Evolutionary conservation across 2,888 invertebrate genomes (phyloP), one percentile per base, ranked within the genome.

Genomic region (Atethmia centrago): DNA sequence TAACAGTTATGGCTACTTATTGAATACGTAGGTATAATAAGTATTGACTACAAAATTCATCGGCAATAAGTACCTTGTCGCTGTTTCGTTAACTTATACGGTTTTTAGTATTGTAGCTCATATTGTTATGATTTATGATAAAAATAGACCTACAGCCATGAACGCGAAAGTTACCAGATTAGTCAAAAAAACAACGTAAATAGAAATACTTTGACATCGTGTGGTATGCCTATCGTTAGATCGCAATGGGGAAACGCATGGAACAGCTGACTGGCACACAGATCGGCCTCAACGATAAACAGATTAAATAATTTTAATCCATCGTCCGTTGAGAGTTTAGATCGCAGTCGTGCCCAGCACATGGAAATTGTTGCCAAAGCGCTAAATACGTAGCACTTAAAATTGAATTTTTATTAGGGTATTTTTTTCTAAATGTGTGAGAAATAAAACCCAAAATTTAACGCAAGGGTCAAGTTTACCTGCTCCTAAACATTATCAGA

Each of bases 401-500:
- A 87, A 83, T 80, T 79, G 82, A 81, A 78, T 84, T 89, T 90
- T 90, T 88, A 90, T 89, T 88, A 87, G 82, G 85, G 84, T 87
- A 79, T 75, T 83, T 85, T 84, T 82, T 85, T 75, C 49, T 68
- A 73, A 67, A 77, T 77, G 49, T 61, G 72, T 73, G 78, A 74
- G 77, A 70, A 83, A 89, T 88, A 90, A 86, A 86, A 85, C 84
- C 74, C 63, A 71, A 86, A 82, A 82, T 88, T 87, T 89, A 88
- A 90, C 79, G 85, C 83, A 84, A 77, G 85, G 88, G 89, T 89
- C 89, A 88, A 83, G 77, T 87, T 86, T 93, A 93, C 92, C 92
- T 92, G 93, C 87, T 79, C 80, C 78, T 80, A 86, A 85, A 79
- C 77, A 80, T 90, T 92, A 92, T 92, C 93, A 88, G 92, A 92